These are phyloP conservation scores for Pogonocichla stellata DNA, from an alignment of 2,113 vertebrate genomes.

Conservation along the genomic window DNA sequence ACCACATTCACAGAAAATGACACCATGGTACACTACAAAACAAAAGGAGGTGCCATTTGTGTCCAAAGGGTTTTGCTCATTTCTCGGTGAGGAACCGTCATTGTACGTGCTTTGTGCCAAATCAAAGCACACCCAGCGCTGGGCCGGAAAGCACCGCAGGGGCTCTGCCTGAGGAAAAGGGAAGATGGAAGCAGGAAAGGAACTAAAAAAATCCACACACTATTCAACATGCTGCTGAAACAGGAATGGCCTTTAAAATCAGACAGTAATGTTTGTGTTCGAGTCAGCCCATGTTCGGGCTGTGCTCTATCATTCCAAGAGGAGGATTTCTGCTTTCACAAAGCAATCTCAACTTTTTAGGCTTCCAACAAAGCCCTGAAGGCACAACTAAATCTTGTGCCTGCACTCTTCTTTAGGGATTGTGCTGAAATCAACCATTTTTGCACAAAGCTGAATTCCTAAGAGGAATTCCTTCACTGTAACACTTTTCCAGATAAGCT, in stretches of 20 bases:
- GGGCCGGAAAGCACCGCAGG: not conserved
- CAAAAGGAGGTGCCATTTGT: constrained; percentile 80
- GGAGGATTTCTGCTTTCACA: constrained; percentile 35
- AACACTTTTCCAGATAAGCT: not conserved
- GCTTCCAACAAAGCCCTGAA: constrained; percentile 33
- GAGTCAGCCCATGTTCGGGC: constrained; percentile 53
- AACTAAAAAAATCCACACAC: constrained; percentile 37
- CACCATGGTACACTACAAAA: constrained; percentile 84
- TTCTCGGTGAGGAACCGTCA: constrained; percentile 77
- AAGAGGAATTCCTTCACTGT: not conserved
- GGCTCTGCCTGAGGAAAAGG: not conserved
- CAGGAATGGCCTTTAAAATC: constrained; percentile 51
- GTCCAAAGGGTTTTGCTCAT: constrained; percentile 76
- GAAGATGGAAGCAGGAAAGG: constrained; percentile 45
- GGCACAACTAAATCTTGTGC: constrained; percentile 31
- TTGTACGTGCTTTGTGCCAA: constrained; percentile 83
- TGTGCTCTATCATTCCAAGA: constrained; percentile 42
- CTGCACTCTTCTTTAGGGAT: not conserved
- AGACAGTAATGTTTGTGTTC: constrained; percentile 26
- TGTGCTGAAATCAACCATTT: not conserved
- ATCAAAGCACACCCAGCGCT: constrained; percentile 47
- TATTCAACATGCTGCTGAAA: constrained; percentile 51
- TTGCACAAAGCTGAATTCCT: not conserved
- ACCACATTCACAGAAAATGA: constrained; percentile 86
- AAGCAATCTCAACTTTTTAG: constrained; percentile 16